Conservation (phyloP, 2,113 vertebrate genomes). For the Salvator merianae region DNA sequence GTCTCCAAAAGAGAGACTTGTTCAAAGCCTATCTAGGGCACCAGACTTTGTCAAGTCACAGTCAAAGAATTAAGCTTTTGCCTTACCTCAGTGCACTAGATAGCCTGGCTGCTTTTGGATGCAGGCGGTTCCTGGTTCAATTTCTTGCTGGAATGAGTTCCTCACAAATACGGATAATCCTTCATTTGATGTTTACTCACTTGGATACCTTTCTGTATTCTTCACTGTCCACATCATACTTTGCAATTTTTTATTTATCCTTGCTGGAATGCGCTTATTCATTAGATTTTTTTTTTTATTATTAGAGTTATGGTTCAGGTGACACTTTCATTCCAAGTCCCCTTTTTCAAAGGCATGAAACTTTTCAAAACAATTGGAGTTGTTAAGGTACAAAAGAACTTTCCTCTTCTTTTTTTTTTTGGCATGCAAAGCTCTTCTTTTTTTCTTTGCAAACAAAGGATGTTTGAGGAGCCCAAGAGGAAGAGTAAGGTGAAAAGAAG, state of each 20-base stretch:
- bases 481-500: background rate
- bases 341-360: constrained; percentile 64
- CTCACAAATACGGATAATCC: constrained; percentile 68
- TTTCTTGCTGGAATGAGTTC: constrained; percentile 69
- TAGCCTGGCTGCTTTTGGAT: constrained; percentile 42
- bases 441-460: background rate
- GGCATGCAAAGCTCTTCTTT: background rate
- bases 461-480: background rate
- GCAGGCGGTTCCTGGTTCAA: constrained; percentile 56
- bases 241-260: constrained; percentile 67
- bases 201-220: constrained; percentile 66
- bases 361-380: constrained; percentile 64
- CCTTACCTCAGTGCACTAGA: constrained; percentile 4
- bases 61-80: background rate
- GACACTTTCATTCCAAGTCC: constrained; percentile 63
- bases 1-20: background rate
- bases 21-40: background rate
- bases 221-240: constrained; percentile 59
- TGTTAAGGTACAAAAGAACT: constrained; percentile 22
- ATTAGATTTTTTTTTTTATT: constrained; percentile 65
- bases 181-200: constrained; percentile 67
- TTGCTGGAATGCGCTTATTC: constrained; percentile 65
- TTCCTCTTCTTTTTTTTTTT: background rate
- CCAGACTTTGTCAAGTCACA: background rate
- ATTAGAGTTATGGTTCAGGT: constrained; percentile 66